Conservation (phyloP, 2,797 vertebrate species). For the Loriculus beryllinus region DNA sequence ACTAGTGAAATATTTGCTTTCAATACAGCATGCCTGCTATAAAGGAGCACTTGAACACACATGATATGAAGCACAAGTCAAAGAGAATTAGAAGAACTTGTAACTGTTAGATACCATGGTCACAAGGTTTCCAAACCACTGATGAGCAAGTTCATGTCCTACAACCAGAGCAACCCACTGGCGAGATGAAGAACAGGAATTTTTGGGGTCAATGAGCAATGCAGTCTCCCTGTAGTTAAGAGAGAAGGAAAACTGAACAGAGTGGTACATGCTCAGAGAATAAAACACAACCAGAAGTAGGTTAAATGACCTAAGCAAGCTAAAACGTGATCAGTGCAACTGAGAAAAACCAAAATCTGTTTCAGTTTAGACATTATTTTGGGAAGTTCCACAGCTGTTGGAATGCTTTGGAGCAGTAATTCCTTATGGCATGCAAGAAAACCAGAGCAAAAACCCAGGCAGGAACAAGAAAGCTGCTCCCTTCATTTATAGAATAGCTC, state of each 20-base stretch:
- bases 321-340: background rate
- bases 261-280: background rate
- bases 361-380: background rate
- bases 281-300: background rate
- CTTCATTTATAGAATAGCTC: background rate
- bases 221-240: constrained; percentile 88
- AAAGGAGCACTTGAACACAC: background rate
- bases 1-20: background rate
- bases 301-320: background rate
- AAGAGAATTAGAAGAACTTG: constrained; percentile 5
- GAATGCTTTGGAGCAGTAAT: background rate
- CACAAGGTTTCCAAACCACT: constrained; percentile 99
- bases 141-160: constrained; percentile 96
- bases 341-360: background rate
- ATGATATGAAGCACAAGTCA: background rate
- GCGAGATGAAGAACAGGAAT: constrained; percentile 95
- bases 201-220: constrained; percentile 96
- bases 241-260: background rate
- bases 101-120: constrained; percentile 89
- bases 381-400: constrained; percentile 10
- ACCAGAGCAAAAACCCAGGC: background rate
- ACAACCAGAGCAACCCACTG: constrained; percentile 99
- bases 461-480: background rate
- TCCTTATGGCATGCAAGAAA: background rate
- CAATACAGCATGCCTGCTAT: background rate